Percentiles rank a stretch among this genome's conserved stretches.
These are phyloP conservation scores for Nilaparvata lugens DNA, from an alignment of 1,140 invertebrate genomes.

Conservation along the genomic window DNA sequence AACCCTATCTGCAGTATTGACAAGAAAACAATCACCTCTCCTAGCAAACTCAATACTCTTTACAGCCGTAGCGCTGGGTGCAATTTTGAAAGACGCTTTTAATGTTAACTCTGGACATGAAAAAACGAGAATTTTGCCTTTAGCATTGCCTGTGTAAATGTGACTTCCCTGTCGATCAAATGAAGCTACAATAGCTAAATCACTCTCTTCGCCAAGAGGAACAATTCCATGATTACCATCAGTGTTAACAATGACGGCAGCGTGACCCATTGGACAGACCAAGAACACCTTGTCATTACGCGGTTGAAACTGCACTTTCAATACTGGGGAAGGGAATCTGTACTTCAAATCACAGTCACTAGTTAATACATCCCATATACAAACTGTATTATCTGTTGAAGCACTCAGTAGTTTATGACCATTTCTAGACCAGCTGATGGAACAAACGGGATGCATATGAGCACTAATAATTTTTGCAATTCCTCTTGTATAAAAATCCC, in stretches of 20 bases:
- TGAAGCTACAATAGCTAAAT: slow-evolving; percentile 91
- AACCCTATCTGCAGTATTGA: slow-evolving; percentile 93
- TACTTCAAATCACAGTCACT: slow-evolving; percentile 92
- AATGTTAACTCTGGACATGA: slow-evolving; percentile 62
- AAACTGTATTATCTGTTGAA: slow-evolving; percentile 97
- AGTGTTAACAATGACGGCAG: slow-evolving; percentile 77
- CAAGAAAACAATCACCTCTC: slow-evolving; percentile 89
- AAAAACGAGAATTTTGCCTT: slow-evolving; percentile 84
- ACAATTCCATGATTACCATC: slow-evolving; percentile 76
- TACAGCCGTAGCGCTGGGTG: slow-evolving; percentile 69
- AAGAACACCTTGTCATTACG: slow-evolving; percentile 79
- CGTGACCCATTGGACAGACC: slow-evolving; percentile 93
- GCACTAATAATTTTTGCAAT: slow-evolving; percentile 95
- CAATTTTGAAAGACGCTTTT: slow-evolving; percentile 88
- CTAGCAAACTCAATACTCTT: slow-evolving; percentile 97
- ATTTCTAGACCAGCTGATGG: slow-evolving; percentile 93
- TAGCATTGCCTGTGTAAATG: slow-evolving; percentile 93
- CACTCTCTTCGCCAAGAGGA: slow-evolving; percentile 88
- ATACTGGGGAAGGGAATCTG: slow-evolving; percentile 87
- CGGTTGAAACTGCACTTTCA: slow-evolving; percentile 92
- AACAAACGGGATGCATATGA: slow-evolving; percentile 96
- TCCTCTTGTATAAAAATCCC: slow-evolving; percentile 95
- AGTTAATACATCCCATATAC: slow-evolving; percentile 89
- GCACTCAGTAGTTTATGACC: slow-evolving; percentile 84
- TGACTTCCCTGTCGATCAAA: slow-evolving; percentile 91